Conservation (phyloP, 2,888 invertebrate species). For the Antheraea yamamai region DNA sequence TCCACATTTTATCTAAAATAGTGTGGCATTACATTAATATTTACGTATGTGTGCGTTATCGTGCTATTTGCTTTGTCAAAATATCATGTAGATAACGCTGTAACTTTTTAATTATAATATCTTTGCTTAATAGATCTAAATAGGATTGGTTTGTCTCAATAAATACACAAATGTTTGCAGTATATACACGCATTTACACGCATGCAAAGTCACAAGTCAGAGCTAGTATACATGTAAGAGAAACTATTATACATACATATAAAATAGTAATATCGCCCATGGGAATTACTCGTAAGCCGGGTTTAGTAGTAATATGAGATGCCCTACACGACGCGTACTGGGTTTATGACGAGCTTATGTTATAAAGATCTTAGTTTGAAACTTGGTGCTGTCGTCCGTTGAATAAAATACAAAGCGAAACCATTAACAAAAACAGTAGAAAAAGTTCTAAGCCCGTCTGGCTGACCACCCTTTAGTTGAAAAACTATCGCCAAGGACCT, state of each 20-base stretch:
- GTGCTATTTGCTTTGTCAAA: no score
- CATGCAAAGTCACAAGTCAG: neutral
- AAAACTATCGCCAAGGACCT: no score
- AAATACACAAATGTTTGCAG: neutral
- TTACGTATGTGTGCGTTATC: no score
- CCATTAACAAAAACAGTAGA: no score
- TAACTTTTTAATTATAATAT: no score
- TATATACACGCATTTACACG: neutral
- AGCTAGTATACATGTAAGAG: neutral
- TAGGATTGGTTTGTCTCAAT: no score
- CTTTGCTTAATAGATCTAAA: no score
- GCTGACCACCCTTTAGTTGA: no score
- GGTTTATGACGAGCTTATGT: conserved; percentile 10
- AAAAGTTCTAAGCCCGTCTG: no score
- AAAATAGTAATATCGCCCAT: neutral
- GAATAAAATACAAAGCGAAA: neutral
- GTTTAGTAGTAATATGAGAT: conserved; percentile 13
- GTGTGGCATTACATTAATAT: no score
- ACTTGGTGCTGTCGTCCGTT: neutral
- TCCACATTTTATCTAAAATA: no score
- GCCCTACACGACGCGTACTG: neutral
- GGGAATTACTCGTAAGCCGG: conserved; percentile 12
- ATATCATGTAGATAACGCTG: no score
- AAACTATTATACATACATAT: neutral
- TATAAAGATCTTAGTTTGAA: neutral